Percentiles rank a stretch among this genome's conserved stretches.
Conservation (phyloP, 2,888 invertebrate genomes). For the Graphium colonna region DNA sequence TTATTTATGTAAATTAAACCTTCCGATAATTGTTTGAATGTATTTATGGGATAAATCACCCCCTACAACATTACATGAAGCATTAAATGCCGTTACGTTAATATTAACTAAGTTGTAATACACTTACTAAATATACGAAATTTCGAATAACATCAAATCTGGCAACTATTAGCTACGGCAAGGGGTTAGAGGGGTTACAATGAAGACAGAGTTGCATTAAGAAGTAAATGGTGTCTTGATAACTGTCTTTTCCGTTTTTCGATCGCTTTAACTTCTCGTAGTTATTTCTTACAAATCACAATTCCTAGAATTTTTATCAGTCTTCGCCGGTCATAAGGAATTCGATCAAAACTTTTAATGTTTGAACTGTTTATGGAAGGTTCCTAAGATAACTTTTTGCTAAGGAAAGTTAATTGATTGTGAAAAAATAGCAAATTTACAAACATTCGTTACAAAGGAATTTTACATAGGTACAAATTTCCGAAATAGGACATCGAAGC, state of each 20-base stretch:
- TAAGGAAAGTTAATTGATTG: slow-evolving; percentile 56
- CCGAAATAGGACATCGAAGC: slow-evolving; percentile 64
- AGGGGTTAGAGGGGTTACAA: slow-evolving; percentile 64
- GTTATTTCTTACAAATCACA: slow-evolving; percentile 65
- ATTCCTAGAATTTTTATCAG: slow-evolving; percentile 72
- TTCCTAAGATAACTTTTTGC: slow-evolving; percentile 50
- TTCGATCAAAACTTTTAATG: slow-evolving; percentile 62
- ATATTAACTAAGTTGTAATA: slow-evolving; percentile 68
- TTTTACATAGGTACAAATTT: slow-evolving; percentile 65
- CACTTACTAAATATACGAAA: slow-evolving; percentile 65
- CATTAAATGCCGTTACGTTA: slow-evolving; percentile 67
- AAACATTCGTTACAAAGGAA: slow-evolving; percentile 64
- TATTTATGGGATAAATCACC: slow-evolving; percentile 53
- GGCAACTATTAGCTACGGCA: slow-evolving; percentile 69
- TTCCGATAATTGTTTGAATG: slow-evolving; percentile 26
- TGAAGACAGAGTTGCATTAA: slow-evolving; percentile 68
- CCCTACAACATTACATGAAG: slow-evolving; percentile 58
- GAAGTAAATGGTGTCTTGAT: slow-evolving; percentile 69
- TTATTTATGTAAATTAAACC: slow-evolving; percentile 30
- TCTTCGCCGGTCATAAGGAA: slow-evolving; percentile 75
- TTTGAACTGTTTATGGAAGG: slow-evolving; percentile 60
- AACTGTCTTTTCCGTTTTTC: slow-evolving; percentile 54
- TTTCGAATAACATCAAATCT: slow-evolving; percentile 68
- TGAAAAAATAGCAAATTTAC: slow-evolving; percentile 77
- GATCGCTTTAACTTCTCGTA: slow-evolving; percentile 57